Conservation (phyloP, 2,797 vertebrate species). For the Gorsachius magnificus region DNA sequence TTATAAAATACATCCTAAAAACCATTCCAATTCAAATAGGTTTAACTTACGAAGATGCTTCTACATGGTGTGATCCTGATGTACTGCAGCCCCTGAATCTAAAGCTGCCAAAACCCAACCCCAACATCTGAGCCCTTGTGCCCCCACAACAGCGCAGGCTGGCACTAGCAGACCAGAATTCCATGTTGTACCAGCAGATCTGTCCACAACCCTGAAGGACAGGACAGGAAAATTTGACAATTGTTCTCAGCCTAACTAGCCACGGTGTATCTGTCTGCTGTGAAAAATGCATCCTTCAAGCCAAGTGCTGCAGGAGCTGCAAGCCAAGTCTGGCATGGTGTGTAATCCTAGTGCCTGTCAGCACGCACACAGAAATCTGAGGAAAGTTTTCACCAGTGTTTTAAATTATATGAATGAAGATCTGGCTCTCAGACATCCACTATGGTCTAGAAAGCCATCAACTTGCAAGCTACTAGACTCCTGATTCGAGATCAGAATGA, state of each 20-base stretch:
- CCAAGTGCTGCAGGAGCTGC: neutral
- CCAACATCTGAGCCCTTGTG: neutral
- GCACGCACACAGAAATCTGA: neutral
- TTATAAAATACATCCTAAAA: neutral
- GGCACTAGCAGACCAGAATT: neutral
- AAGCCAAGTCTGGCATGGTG: neutral
- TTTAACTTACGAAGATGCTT: neutral
- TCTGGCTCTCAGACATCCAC: neutral
- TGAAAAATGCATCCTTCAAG: neutral
- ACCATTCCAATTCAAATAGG: neutral
- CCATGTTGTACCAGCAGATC: neutral
- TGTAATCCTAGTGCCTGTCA: neutral
- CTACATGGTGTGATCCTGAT: rapidly evolving
- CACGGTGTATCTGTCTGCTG: neutral
- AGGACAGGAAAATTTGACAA: neutral
- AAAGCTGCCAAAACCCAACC: neutral
- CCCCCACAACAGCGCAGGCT: neutral
- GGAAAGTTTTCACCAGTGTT: neutral
- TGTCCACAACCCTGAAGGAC: neutral
- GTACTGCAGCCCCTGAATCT: neutral
- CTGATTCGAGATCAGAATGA: neutral
- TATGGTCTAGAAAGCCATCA: neutral
- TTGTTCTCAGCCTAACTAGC: neutral
- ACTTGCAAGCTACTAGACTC: neutral
- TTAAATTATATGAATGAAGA: neutral